Evolutionary conservation across 1,140 invertebrate species (phyloP).

Genomic region (Laupala kohalensis): DNA sequence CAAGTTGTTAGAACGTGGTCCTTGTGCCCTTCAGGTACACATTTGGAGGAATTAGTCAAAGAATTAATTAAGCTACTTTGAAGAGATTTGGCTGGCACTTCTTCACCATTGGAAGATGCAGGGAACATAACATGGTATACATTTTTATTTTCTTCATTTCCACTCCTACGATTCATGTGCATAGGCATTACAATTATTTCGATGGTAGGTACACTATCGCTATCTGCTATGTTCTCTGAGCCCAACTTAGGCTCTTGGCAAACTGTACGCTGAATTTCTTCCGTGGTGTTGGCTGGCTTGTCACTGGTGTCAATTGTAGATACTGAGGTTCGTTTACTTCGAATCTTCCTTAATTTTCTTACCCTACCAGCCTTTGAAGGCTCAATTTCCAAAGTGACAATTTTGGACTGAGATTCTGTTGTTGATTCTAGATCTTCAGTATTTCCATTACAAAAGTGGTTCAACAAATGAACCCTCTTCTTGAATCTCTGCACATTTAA

Average conservation of each 20-base stretch:
- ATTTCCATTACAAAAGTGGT: constrained; percentile 30
- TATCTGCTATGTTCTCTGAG: background rate
- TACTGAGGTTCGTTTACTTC: background rate
- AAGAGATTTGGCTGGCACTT: background rate
- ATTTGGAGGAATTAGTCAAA: background rate
- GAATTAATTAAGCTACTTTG: background rate
- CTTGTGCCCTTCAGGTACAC: background rate
- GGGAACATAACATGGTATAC: constrained; percentile 5
- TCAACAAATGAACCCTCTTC: constrained; percentile 28
- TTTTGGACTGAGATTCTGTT: constrained; percentile 29
- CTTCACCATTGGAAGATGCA: background rate
- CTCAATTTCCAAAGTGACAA: constrained; percentile 23
- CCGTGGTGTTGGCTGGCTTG: too few species aligned
- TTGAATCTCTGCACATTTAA: constrained; percentile 18
- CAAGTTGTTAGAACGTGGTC: background rate
- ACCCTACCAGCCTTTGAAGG: background rate
- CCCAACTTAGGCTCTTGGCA: too few species aligned
- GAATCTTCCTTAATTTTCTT: background rate
- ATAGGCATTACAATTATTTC: constrained; percentile 15
- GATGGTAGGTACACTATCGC: constrained; percentile 12
- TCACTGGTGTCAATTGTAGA: too few species aligned
- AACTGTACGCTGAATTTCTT: too few species aligned
- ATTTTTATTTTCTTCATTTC: background rate
- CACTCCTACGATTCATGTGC: background rate
- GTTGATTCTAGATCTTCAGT: constrained; percentile 30